phyloP scores from a whole-genome alignment of 2,113 vertebrate species.

The Nesogale talazaci region DNA sequence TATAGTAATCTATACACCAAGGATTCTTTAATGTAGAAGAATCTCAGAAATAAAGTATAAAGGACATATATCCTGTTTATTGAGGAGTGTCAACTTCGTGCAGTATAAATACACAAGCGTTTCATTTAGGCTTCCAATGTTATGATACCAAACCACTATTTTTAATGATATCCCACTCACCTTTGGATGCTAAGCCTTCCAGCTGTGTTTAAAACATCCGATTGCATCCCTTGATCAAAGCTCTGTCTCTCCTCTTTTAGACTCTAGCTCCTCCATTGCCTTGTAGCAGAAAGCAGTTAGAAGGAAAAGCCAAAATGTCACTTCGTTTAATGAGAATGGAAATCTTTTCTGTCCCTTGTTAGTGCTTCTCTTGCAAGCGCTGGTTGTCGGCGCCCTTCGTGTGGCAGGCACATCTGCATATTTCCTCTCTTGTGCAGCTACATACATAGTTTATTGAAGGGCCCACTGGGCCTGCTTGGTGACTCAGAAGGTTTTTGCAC shows the following conservation, averaged over 20 bases:
- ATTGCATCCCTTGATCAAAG: background rate
- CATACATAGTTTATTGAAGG: background rate
- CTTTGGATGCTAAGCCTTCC: background rate
- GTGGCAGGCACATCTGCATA: rapidly evolving
- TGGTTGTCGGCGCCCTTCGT: background rate
- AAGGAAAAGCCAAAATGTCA: background rate
- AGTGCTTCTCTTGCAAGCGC: background rate
- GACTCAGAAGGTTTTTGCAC: background rate
- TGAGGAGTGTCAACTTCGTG: background rate
- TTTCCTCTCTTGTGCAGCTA: background rate
- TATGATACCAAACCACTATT: background rate
- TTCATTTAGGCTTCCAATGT: background rate
- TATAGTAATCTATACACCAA: background rate
- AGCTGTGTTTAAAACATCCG: background rate
- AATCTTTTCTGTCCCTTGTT: background rate
- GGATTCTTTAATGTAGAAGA: background rate
- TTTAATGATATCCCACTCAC: constrained; percentile 18
- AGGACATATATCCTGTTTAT: background rate
- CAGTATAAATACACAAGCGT: background rate
- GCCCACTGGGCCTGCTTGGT: background rate
- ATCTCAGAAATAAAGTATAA: background rate
- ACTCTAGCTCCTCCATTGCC: background rate
- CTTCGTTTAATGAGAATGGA: background rate
- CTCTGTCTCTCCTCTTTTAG: background rate
- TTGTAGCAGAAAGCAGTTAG: background rate